Percentiles rank a stretch among this genome's conserved stretches.
phyloP scores from a whole-genome alignment of 2,888 invertebrate genomes.

The Erebia epiphron region DNA sequence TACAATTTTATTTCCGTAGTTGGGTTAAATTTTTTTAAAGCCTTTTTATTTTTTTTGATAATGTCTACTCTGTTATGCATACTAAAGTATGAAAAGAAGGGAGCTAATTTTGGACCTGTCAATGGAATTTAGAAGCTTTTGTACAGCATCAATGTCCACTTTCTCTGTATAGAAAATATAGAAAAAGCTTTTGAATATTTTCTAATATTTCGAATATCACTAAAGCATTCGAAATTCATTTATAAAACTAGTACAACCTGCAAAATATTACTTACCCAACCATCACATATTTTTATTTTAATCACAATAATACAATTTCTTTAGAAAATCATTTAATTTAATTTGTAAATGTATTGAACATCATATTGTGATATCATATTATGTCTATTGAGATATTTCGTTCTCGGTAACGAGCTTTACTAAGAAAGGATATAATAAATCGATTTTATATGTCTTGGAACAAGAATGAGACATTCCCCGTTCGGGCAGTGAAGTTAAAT shows the following conservation, averaged over 20 bases:
- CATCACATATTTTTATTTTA: background rate
- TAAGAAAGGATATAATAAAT: background rate
- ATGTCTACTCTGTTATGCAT: too few species aligned
- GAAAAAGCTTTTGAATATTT: too few species aligned
- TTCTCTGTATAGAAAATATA: too few species aligned
- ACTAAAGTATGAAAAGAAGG: too few species aligned
- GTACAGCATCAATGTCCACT: too few species aligned
- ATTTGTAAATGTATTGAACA: conserved; percentile 5
- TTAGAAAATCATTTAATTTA: background rate
- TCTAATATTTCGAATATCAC: too few species aligned
- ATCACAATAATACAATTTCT: conserved; percentile 2
- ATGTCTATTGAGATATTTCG: conserved; percentile 3
- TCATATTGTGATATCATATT: too few species aligned
- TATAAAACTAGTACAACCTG: background rate
- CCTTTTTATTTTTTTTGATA: too few species aligned
- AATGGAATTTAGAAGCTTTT: too few species aligned
- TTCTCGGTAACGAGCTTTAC: background rate
- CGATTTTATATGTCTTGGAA: background rate
- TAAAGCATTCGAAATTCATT: background rate
- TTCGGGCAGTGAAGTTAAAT: background rate
- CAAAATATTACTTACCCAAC: background rate
- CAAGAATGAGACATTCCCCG: background rate
- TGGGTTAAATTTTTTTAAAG: too few species aligned
- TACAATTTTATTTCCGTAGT: too few species aligned
- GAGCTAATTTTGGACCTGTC: too few species aligned